A percentile compares a stretch with the other conserved stretches of the same genome.
phyloP scores from a whole-genome alignment of 2,888 invertebrate species.

The Acleris literana region DNA sequence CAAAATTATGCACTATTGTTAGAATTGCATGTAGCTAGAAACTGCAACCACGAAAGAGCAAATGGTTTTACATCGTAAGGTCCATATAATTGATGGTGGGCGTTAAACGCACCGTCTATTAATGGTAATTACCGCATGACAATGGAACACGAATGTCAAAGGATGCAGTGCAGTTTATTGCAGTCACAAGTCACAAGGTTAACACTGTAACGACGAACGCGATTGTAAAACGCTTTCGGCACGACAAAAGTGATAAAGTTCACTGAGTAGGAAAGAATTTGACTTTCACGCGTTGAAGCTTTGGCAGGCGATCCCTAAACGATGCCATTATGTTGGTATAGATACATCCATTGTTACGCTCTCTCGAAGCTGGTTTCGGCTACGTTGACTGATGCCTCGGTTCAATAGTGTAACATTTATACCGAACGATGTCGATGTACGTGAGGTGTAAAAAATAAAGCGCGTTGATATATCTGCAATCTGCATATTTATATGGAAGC shows the following conservation, averaged over 20 bases:
- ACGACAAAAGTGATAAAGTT: slow-evolving; percentile 48
- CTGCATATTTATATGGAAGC: slow-evolving; percentile 9
- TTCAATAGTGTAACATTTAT: slow-evolving; percentile 22
- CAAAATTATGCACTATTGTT: slow-evolving; percentile 19
- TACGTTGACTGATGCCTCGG: slow-evolving; percentile 30
- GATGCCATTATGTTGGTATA: slow-evolving; percentile 31
- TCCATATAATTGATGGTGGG: slow-evolving; percentile 59
- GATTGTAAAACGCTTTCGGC: slow-evolving; percentile 48
- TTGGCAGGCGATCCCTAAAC: slow-evolving; percentile 37
- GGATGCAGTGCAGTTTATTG: slow-evolving; percentile 55
- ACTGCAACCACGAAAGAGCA: slow-evolving; percentile 36
- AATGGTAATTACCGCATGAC: slow-evolving; percentile 57
- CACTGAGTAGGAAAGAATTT: slow-evolving; percentile 38
- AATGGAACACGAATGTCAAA: slow-evolving; percentile 48
- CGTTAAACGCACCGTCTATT: slow-evolving; percentile 54
- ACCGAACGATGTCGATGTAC: slow-evolving; percentile 19
- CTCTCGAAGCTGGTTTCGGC: slow-evolving; percentile 29
- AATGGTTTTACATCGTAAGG: slow-evolving; percentile 38
- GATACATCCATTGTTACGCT: slow-evolving; percentile 30
- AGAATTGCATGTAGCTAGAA: slow-evolving; percentile 27
- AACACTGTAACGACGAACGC: slow-evolving; percentile 48
- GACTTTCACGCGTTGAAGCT: slow-evolving; percentile 43
- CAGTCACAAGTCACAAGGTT: slow-evolving; percentile 59
- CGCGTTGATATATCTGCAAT: slow-evolving; percentile 6
- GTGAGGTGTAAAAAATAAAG: slow-evolving; percentile 5